Conservation (phyloP, 1,140 invertebrate species). For the Zaprionus gabonicus region DNA sequence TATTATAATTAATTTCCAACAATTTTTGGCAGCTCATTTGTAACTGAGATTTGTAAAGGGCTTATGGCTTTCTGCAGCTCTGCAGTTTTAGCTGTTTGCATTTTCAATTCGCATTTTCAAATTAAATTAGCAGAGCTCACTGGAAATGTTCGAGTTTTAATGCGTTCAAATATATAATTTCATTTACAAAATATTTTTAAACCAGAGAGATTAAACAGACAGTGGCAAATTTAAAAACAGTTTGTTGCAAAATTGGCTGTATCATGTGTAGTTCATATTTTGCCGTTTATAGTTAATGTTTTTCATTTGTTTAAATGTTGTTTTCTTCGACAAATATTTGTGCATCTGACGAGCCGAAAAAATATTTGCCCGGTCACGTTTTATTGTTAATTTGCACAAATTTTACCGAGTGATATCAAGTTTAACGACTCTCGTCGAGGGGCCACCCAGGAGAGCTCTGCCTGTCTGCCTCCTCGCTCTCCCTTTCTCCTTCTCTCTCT, state of each 20-base stretch:
- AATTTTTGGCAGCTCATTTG: conserved; percentile 70
- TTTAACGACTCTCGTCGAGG: conserved; percentile 62
- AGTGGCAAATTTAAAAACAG: not conserved
- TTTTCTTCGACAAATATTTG: conserved; percentile 30
- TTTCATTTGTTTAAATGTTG: conserved; percentile 1
- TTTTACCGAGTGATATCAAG: conserved; percentile 77
- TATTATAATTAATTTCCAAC: conserved; percentile 73
- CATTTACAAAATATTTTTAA: not conserved
- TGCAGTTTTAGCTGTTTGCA: not conserved
- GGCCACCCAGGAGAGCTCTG: not conserved
- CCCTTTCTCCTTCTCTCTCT: not conserved
- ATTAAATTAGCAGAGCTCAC: conserved; percentile 39
- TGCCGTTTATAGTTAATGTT: not conserved
- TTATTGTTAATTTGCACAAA: conserved; percentile 80
- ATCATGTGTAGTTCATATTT: conserved; percentile 10
- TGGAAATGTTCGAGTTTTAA: not conserved
- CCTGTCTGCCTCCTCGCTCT: not conserved
- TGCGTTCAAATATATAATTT: conserved; percentile 8
- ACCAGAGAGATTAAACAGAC: conserved; percentile 9
- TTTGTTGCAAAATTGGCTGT: not conserved
- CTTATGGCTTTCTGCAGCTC: conserved; percentile 29
- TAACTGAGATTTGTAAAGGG: conserved; percentile 68
- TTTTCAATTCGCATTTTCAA: not conserved
- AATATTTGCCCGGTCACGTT: conserved; percentile 80
- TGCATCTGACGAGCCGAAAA: conserved; percentile 11